phyloP scores from a whole-genome alignment of 2,888 invertebrate genomes.

The Graphium colonna region DNA sequence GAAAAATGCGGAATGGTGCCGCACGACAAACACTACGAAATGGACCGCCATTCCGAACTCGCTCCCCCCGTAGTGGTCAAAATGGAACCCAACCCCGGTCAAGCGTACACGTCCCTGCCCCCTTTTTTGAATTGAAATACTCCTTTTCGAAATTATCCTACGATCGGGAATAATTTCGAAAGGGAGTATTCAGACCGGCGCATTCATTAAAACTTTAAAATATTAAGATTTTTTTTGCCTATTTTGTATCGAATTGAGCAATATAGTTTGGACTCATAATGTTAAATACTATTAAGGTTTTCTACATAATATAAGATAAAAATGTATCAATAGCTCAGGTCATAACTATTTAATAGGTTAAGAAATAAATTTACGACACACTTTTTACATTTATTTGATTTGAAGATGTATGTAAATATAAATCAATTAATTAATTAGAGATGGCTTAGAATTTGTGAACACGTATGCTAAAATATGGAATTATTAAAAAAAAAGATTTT shows the following conservation, averaged over 20 bases:
- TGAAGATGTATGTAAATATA: no score
- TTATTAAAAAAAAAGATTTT: no score
- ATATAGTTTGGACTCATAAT: not conserved
- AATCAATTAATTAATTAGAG: no score
- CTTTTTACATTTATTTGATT: no score
- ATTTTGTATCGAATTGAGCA: not conserved
- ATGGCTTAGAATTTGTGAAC: no score
- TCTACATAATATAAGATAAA: not conserved
- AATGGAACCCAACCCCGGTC: slow-evolving; percentile 79
- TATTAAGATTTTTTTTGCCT: not conserved
- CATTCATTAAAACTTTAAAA: not conserved
- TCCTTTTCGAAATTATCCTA: slow-evolving; percentile 79
- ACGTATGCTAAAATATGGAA: no score
- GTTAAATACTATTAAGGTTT: not conserved
- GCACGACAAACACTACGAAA: slow-evolving; percentile 69
- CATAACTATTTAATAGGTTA: no score
- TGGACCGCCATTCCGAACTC: slow-evolving; percentile 66
- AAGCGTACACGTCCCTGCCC: slow-evolving; percentile 85
- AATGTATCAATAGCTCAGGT: not conserved
- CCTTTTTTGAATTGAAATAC: slow-evolving; percentile 88
- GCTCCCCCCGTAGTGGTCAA: slow-evolving; percentile 75
- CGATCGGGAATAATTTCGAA: slow-evolving; percentile 68
- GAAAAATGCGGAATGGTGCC: slow-evolving; percentile 79
- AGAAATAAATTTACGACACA: no score
- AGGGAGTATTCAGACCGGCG: slow-evolving; percentile 60